A percentile compares a stretch with the other conserved stretches of the same genome.
These are phyloP conservation scores for Agapornis roseicollis DNA, from an alignment of 2,113 vertebrate species.

Conservation along the genomic window DNA sequence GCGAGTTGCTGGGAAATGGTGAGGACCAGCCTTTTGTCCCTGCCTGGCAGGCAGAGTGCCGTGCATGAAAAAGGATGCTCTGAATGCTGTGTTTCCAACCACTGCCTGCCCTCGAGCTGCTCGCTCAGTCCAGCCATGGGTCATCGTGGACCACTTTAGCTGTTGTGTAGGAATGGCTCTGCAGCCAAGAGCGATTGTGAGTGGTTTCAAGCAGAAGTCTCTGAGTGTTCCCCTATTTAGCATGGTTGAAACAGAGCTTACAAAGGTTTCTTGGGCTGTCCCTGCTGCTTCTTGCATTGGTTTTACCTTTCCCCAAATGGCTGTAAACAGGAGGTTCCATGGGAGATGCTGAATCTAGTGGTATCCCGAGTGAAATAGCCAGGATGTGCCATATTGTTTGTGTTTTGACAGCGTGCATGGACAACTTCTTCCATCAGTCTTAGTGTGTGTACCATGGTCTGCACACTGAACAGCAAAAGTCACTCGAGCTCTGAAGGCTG, in stretches of 20 bases:
- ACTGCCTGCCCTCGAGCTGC: neutral
- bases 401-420: neutral
- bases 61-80: neutral
- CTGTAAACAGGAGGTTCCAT: neutral
- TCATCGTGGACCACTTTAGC: rapidly evolving
- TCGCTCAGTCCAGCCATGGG: rapidly evolving
- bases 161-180: rapidly evolving
- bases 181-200: neutral
- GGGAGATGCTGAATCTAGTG: neutral
- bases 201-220: neutral
- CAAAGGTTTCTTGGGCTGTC: neutral
- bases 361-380: neutral
- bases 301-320: neutral
- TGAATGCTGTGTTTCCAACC: neutral
- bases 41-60: neutral
- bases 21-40: neutral
- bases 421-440: neutral
- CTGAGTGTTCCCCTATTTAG: neutral
- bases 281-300: neutral
- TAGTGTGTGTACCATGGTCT: rapidly evolving
- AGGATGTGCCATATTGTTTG: neutral
- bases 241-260: neutral
- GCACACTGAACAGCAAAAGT: neutral
- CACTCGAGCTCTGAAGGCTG: neutral
- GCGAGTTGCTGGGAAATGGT: neutral